Evolutionary conservation across 2,888 invertebrate genomes (phyloP).

Genomic region (Xiphydria camelus): DNA sequence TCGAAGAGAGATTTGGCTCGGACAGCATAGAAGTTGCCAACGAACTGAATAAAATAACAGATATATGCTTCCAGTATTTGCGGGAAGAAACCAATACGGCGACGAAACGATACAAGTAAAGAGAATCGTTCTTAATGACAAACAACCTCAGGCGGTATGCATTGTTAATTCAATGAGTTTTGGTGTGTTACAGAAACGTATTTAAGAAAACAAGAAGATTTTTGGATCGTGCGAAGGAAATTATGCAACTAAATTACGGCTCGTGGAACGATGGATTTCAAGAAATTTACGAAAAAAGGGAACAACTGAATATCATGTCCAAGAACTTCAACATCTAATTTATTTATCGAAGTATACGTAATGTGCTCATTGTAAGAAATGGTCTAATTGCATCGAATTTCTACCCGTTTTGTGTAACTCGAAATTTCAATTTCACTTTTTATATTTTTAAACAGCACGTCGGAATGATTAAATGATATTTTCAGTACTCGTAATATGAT

Average conservation of each 20-base stretch:
- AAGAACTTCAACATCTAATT: too few relatives aligned
- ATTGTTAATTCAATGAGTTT: neutral
- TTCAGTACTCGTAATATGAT: too few relatives aligned
- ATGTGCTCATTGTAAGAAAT: too few relatives aligned
- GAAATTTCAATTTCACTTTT: too few relatives aligned
- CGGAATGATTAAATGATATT: too few relatives aligned
- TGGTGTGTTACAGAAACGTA: conserved; percentile 55
- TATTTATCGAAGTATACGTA: too few relatives aligned
- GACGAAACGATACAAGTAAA: conserved; percentile 56
- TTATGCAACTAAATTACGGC: conserved; percentile 62
- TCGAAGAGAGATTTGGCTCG: conserved; percentile 66
- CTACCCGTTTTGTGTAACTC: too few relatives aligned
- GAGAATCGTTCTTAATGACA: conserved; percentile 13
- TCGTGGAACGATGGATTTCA: conserved; percentile 60
- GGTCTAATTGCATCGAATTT: too few relatives aligned
- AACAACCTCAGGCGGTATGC: conserved; percentile 25
- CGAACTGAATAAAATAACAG: conserved; percentile 68
- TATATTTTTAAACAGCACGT: too few relatives aligned
- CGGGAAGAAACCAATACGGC: conserved; percentile 39
- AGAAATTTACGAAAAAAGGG: conserved; percentile 57
- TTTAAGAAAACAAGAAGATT: conserved; percentile 60
- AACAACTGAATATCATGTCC: conserved; percentile 53
- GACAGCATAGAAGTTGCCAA: conserved; percentile 69
- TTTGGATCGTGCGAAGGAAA: conserved; percentile 60
- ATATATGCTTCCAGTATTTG: conserved; percentile 63